Evolutionary conservation across 1,140 invertebrate genomes (phyloP), one percentile per base, ranked within the genome.

Genomic region (Drosophila burlai): DNA sequence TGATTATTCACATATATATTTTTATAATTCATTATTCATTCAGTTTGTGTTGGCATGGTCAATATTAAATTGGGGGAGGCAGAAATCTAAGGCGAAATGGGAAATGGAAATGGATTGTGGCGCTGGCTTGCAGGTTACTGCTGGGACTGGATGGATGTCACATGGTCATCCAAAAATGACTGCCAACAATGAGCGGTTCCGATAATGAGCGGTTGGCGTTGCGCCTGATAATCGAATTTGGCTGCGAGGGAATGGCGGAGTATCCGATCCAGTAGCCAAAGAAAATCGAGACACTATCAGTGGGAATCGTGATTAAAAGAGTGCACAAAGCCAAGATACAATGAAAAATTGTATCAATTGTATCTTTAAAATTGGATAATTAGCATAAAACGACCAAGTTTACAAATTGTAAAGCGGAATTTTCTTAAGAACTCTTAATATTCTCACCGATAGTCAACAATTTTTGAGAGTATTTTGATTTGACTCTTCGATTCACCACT

Each of bases 1-100:
- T 47, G 71, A 68, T 65, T 86, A 80, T 64, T 87, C 66, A 87
- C 74, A 69, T 85, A 73, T 57, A 75, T 79, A 77, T 81, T 76
- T 72, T 54, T 49, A 52, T 67, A 67, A 68, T 42, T 63, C 64
- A 75, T 85, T 86, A 63, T 72, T 78, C 62, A 77, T 77, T 67
- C 50, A 13, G 11, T 47, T 52, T n/a, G 26, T 18, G 9, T 47
- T 29, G 49, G 49, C 50, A 38, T n/a, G 49, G 18, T n/a, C 18
- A 64, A 40, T 34, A 59, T 59, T 49, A 59, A 59, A 42, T 15
- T 45, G 38, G 54, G 9, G 21, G 18, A 16, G 3, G 16, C 13
- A 38, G 49, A 43, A 62, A 76, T 62, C 43, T 57, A 34, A 21
- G 43, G 18, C n/a, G 24, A 57, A 58, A 57, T 55, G 50, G 24